Evolutionary conservation across 2,797 vertebrate species (phyloP).

Genomic region (Microchirus variegatus): DNA sequence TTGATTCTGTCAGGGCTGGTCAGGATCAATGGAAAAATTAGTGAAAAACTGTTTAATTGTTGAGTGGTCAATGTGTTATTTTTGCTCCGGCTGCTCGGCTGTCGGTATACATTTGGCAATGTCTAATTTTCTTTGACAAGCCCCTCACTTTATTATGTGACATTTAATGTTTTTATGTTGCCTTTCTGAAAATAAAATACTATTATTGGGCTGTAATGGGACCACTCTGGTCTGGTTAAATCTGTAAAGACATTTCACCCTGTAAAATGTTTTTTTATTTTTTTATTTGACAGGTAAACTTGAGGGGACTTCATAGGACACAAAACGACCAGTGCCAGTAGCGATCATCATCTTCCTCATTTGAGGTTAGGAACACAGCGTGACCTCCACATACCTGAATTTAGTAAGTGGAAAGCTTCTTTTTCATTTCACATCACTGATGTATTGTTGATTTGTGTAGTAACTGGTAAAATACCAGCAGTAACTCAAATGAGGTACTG

Average conservation of each 20-base stretch:
- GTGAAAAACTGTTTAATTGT: slow-evolving; percentile 37
- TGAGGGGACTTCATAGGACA: neutral
- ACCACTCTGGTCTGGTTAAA: neutral
- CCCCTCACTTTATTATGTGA: neutral
- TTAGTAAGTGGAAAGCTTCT: slow-evolving; percentile 39
- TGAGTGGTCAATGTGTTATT: slow-evolving; percentile 4
- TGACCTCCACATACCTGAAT: slow-evolving; percentile 2
- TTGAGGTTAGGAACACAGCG: slow-evolving; percentile 9
- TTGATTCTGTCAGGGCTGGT: slow-evolving; percentile 28
- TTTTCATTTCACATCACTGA: neutral
- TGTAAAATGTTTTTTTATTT: neutral
- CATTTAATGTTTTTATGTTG: no score
- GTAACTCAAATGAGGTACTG: neutral
- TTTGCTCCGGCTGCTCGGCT: slow-evolving; percentile 21
- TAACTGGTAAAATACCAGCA: slow-evolving; percentile 7
- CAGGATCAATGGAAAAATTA: neutral
- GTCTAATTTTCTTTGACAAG: slow-evolving; percentile 40
- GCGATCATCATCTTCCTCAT: neutral
- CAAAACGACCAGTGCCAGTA: neutral
- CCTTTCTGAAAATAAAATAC: no score
- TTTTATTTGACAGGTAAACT: slow-evolving; percentile 24
- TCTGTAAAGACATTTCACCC: neutral
- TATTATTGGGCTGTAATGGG: no score
- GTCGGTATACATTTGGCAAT: slow-evolving; percentile 17
- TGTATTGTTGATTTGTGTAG: neutral